Evolutionary conservation across 2,113 vertebrate genomes (phyloP), one percentile per base, ranked within the genome.

Genomic region (Poecile atricapillus): DNA sequence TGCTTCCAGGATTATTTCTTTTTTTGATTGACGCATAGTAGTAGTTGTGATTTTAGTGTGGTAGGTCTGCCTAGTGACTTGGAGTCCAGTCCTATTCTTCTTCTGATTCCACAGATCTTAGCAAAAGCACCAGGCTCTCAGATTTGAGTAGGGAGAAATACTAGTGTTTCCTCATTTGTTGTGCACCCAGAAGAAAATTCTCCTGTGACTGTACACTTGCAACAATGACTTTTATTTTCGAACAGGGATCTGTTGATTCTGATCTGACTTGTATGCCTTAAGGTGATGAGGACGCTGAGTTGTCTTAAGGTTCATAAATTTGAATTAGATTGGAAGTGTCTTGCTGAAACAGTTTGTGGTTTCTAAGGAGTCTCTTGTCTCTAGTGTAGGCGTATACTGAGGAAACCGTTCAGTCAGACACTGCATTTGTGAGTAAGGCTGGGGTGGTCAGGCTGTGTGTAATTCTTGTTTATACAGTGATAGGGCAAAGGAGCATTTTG

Each of bases 321-420:
- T 44, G 59, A 56, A 58, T 90, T 92, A 68, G 39, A 47, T 56
- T 79, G 33, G 39, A 81, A 35, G 28, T 78, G 67, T 27, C 35
- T 53, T 80, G 47, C 50, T 46, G n/a, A 82, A 41, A 13, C 28
- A 37, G 94, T 81, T 83, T 53, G 41, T 86, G 46, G 31, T 93
- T 86, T 90, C 73, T 73, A 7, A 84, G 49, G 73, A 71, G 27
- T 71, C n/a, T 64, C n/a, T 75, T 68, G 49, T 69, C 39, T 59
- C n/a, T 41, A 30, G 43, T 8, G 22, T 33, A 56, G 22, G 31
- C 1, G 0, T 62, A 5, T 0, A 2, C 47, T 30, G 69, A 35
- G 28, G 47, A 25, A 83, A 37, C 41, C 14, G 3, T 59, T 89
- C 53, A 41, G 31, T 47, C 33, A 56, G 60, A 27, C 35, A 11